Conservation (phyloP, 2,113 vertebrate genomes). For the Caranx melampygus region DNA sequence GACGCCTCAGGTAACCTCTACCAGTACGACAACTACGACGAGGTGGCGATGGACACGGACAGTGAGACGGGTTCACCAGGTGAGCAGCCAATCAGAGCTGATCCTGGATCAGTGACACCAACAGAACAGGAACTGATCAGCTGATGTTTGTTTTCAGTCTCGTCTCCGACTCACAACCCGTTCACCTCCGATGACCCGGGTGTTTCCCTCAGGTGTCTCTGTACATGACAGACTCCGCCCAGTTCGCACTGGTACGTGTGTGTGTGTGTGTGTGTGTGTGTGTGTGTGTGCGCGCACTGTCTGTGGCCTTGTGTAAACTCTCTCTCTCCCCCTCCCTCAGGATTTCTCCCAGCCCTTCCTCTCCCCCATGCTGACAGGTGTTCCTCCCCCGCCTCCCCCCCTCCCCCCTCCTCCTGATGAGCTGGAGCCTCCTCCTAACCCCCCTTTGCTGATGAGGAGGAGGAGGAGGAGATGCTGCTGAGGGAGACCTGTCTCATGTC, state of each 20-base stretch:
- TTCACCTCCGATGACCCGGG: background rate
- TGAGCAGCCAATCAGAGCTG: slow-evolving; percentile 66
- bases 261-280: no score
- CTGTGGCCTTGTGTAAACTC: no score
- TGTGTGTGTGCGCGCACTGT: no score
- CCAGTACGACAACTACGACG: slow-evolving; percentile 99
- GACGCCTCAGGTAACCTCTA: slow-evolving; percentile 93
- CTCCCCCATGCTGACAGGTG: slow-evolving; percentile 74
- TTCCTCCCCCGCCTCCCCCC: slow-evolving; percentile 89
- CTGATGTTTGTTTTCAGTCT: slow-evolving; percentile 54
- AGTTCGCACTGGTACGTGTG: slow-evolving; percentile 65
- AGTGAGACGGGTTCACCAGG: slow-evolving; percentile 96
- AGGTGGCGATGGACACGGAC: slow-evolving; percentile 99
- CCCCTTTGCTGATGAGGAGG: slow-evolving; percentile 96
- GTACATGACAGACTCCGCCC: slow-evolving; percentile 48
- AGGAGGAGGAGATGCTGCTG: slow-evolving; percentile 98
- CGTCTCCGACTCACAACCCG: slow-evolving; percentile 65
- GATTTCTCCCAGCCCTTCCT: slow-evolving; percentile 80
- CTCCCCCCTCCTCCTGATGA: slow-evolving; percentile 88
- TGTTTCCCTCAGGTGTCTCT: slow-evolving; percentile 29
- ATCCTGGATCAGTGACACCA: no score
- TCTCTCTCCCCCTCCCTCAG: background rate
- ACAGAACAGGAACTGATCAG: no score
- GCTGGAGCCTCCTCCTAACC: slow-evolving; percentile 92
- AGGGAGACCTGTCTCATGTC: slow-evolving; percentile 96